Base-by-base conservation (phyloP, 2,888 invertebrate species). In the Drosophila pegasa region DNA sequence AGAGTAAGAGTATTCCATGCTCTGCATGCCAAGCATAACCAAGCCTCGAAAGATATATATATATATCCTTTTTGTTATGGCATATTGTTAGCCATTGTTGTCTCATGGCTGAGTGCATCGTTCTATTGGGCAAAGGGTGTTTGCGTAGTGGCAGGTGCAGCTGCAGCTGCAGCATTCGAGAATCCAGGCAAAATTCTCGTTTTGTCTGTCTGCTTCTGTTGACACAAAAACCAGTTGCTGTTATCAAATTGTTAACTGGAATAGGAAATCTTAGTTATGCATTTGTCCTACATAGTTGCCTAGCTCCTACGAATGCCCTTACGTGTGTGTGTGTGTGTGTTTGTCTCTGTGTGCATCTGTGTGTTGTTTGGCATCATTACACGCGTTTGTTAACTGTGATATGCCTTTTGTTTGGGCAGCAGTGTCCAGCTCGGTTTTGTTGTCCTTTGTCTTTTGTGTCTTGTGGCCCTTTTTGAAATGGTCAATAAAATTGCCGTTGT, bases 251-350 rank as follows among this genome's bases (percentile, higher is more conserved):
- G 82, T 82, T 85, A 88, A 85, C 86, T 86, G 75, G 77, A 88
- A 86, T 80, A 86, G 84, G 72, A 88, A 86, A 88, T 88, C 87
- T 88, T 88, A 73, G 80, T 83, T 86, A 82, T 88, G 80, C 84
- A 67, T 70, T 68, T 71, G 80, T 69, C 56, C 59, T 71, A 70
- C 47, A 71, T 71, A 54, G 62, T 87, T 77, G 31, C 67, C 48
- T 37, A 55, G 74, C 50, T 70, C 35, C 35, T 22, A 31, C 52
- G n/a, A 55, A 47, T 66, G 51, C 52, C 52, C 22, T 35, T 22
- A 12, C 33, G 31, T 31, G 4, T 48, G 14, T 37, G 27, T 52
- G 22, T 6, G 3, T 41, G 16, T 14, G 12, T 50, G n/a, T 64
- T 10, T 62, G 22, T 52, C 31, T 40, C 16, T 51, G 40, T 43